Conservation (phyloP, 2,888 invertebrate species). For the Erebia epiphron region DNA sequence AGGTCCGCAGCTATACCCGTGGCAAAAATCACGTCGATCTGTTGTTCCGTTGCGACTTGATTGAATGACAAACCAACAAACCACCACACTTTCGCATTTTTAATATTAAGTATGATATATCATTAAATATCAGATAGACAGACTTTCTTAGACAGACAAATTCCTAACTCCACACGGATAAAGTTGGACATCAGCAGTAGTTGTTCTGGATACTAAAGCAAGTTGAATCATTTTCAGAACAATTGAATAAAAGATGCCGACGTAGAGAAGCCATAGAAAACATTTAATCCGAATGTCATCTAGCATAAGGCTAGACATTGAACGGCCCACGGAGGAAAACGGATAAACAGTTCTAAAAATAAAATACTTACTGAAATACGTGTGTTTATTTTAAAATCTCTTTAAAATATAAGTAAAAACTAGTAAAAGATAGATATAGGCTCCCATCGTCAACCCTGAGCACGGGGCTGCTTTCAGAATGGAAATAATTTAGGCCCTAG, state of each 20-base stretch:
- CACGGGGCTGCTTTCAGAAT: too few species aligned
- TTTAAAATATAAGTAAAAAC: background rate
- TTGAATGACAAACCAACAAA: too few species aligned
- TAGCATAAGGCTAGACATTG: background rate
- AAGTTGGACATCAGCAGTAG: too few species aligned
- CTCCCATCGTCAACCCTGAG: too few species aligned
- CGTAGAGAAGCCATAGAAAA: conserved; percentile 6
- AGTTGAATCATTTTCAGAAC: background rate
- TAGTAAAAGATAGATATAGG: background rate
- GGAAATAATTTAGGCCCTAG: too few species aligned
- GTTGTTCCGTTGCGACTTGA: too few species aligned
- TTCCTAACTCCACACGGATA: too few species aligned
- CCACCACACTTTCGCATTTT: too few species aligned
- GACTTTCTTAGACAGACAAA: background rate
- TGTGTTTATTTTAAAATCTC: background rate
- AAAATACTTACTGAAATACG: background rate
- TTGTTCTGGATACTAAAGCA: background rate
- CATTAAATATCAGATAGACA: too few species aligned
- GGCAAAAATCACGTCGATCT: too few species aligned
- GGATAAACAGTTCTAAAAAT: conserved; percentile 1
- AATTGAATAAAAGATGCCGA: conserved; percentile 2
- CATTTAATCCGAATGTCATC: conserved; percentile 10
- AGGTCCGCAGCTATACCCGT: too few species aligned
- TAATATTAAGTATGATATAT: too few species aligned
- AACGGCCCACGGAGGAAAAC: background rate